phyloP scores from a whole-genome alignment of 2,888 invertebrate species.

The Agrochola lota region DNA sequence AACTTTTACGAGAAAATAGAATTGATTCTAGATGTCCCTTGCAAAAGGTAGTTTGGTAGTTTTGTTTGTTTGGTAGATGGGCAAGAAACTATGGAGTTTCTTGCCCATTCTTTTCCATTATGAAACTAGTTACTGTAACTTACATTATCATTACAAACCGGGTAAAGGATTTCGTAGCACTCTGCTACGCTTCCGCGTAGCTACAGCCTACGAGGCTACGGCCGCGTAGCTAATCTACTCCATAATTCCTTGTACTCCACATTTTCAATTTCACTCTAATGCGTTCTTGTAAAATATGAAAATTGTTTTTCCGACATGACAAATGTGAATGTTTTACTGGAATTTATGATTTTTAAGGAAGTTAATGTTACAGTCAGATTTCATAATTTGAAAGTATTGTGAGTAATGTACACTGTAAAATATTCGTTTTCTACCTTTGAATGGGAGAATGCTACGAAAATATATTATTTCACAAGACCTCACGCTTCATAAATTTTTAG shows the following conservation, averaged over 20 bases:
- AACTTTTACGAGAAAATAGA: neutral
- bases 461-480: neutral
- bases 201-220: conserved; percentile 38
- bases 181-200: conserved; percentile 48
- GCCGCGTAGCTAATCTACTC: conserved; percentile 55
- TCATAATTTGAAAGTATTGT: neutral
- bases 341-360: conserved; percentile 27
- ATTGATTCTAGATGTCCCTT: neutral
- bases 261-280: conserved; percentile 58
- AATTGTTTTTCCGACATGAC: conserved; percentile 52
- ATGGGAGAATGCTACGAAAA: neutral
- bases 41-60: no score
- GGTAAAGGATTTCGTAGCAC: conserved; percentile 26
- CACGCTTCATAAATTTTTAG: conserved; percentile 3
- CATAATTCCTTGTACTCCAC: conserved; percentile 46
- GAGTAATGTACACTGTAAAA: neutral
- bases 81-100: neutral
- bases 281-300: conserved; percentile 57
- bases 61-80: neutral
- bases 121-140: no score
- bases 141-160: neutral
- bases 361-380: neutral
- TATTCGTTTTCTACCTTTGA: neutral
- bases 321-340: conserved; percentile 40
- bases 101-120: no score